Percentiles rank a stretch among this genome's conserved stretches.
phyloP scores from a whole-genome alignment of 2,113 vertebrate species.

The Melanostigma gelatinosum region DNA sequence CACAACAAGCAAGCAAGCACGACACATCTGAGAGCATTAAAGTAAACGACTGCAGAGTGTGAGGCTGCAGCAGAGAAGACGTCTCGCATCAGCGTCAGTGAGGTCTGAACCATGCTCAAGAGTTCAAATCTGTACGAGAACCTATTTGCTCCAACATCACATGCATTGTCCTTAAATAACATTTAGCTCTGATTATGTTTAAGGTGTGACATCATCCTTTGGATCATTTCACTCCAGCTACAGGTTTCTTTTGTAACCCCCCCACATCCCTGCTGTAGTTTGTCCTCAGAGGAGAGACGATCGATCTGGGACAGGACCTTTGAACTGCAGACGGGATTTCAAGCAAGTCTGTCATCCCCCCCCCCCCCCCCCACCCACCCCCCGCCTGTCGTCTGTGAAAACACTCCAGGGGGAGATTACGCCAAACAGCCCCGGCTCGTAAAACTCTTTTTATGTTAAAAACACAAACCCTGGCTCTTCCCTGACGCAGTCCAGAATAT shows the following conservation, averaged over 20 bases:
- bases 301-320: constrained; percentile 68
- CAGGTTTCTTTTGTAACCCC: background rate
- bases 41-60: constrained; percentile 46
- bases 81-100: constrained; percentile 13
- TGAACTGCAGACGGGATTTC: constrained; percentile 77
- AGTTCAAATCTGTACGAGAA: background rate
- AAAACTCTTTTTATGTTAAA: constrained; percentile 73
- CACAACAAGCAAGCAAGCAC: constrained; percentile 31
- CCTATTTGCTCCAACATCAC: constrained; percentile 6
- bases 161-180: constrained; percentile 9
- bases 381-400: constrained; percentile 63
- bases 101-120: constrained; percentile 8
- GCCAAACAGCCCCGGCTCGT: constrained; percentile 63
- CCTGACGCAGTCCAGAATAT: constrained; percentile 33
- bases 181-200: background rate
- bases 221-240: constrained; percentile 23
- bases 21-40: constrained; percentile 51
- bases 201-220: constrained; percentile 35
- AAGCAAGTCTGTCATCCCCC: constrained; percentile 66
- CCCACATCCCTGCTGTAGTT: constrained; percentile 15
- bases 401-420: constrained; percentile 71
- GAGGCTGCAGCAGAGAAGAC: constrained; percentile 23
- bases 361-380: constrained; percentile 24
- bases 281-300: constrained; percentile 33
- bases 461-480: constrained; percentile 43